Evolutionary conservation across 2,113 vertebrate species (phyloP).

Genomic region (Irena cyanogastra): DNA sequence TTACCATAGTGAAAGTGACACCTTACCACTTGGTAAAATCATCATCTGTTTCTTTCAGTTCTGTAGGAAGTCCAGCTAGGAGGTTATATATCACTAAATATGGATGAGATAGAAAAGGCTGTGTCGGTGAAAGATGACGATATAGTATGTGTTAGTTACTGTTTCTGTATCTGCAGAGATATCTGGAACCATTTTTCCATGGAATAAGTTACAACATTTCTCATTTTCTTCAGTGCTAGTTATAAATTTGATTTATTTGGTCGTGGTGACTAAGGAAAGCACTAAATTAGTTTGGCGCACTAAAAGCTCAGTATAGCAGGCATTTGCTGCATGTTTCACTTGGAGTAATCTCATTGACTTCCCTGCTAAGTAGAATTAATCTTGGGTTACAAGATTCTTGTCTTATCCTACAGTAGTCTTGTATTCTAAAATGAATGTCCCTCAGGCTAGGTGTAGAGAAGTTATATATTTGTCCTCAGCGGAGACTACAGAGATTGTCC

Average conservation of each 20-base stretch:
- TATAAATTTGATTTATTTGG: constrained; percentile 32
- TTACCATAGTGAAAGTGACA: not conserved
- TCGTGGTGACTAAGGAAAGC: not conserved
- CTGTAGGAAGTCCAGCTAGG: not conserved
- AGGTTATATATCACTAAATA: not conserved
- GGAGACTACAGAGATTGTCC: not conserved
- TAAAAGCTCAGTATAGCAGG: not conserved
- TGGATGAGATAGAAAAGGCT: not conserved
- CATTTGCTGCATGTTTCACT: not conserved
- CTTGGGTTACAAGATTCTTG: constrained; percentile 43
- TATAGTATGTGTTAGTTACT: not conserved
- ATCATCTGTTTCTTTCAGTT: not conserved
- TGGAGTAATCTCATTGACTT: constrained; percentile 44
- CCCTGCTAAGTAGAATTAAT: constrained; percentile 41
- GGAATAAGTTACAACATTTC: not conserved
- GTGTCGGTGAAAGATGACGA: not conserved
- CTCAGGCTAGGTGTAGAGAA: not conserved
- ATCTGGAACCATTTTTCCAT: not conserved
- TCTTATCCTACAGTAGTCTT: not conserved
- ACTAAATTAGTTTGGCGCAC: constrained; percentile 1
- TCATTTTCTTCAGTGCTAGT: not conserved
- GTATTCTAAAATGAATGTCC: constrained; percentile 44
- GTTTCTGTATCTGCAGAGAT: not conserved
- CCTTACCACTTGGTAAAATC: not conserved
- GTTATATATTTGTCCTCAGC: not conserved